Evolutionary conservation across 2,113 vertebrate species (phyloP), one percentile per base, ranked within the genome.

Genomic region (Apus apus): DNA sequence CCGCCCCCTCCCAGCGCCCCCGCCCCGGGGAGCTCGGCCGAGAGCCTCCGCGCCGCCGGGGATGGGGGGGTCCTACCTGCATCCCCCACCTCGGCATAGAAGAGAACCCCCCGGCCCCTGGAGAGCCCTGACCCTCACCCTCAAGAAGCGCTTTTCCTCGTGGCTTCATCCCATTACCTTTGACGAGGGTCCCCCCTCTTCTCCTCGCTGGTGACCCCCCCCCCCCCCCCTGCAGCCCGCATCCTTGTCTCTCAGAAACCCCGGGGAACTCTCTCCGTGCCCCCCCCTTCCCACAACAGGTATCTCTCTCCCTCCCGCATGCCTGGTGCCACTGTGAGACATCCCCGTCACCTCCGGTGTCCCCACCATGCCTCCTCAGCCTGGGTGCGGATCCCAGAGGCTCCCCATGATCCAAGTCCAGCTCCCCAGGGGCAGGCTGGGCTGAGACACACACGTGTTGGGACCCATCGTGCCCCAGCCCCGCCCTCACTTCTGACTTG

Each of bases 351-450:
- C 36, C 11, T 26, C 36, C n/a, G 2, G 11, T 16, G 12, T 43
- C 56, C 20, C 66, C 58, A 34, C 21, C 12, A 0, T 10, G 14
- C 34, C 21, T 23, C 13, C n/a, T 21, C 65, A 11, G 13, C 26
- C 0, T 3, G 40, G 4, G 20, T 43, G 34, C 51, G 8, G 40
- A 40, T 32, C 27, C 25, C 10, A 3, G 22, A 34, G 12, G 3
- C 15, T 58, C 61, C 26, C 13, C 21, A 1, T 11, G 46, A 54
- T 48, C 26, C 22, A 15, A 11, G 9, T 19, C 65, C 20, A 4
- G 30, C 56, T 60, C 12, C 53, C 1, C 21, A 12, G 10, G 30
- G 22, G 32, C 23, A 57, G 23, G 6, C 3, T 16, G 36, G 30
- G 12, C 48, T 53, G 68, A 84, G 8, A 15, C 11, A n/a, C 16